Evolutionary conservation across 2,888 invertebrate species (phyloP).

Genomic region (Agriotes lineatus): DNA sequence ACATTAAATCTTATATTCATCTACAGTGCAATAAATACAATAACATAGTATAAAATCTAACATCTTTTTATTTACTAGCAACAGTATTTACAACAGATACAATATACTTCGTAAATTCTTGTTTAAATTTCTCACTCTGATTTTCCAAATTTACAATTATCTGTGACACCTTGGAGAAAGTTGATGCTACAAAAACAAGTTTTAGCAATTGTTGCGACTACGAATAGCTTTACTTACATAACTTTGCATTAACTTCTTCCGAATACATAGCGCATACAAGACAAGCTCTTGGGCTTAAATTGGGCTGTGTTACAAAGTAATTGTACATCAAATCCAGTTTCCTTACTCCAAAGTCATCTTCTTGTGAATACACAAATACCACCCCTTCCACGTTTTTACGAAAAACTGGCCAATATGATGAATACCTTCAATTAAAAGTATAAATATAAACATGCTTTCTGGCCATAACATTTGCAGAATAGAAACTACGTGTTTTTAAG

Average conservation of each 20-base stretch:
- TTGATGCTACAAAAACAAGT: slow-evolving; percentile 45
- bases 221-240: slow-evolving; percentile 48
- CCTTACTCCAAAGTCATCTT: slow-evolving; percentile 50
- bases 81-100: slow-evolving; percentile 44
- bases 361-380: slow-evolving; percentile 53
- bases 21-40: no score
- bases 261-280: slow-evolving; percentile 51
- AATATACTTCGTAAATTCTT: slow-evolving; percentile 53
- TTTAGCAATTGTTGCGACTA: background rate
- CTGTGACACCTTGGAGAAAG: slow-evolving; percentile 55
- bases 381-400: slow-evolving; percentile 54
- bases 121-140: slow-evolving; percentile 53
- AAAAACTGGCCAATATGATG: slow-evolving; percentile 54
- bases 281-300: slow-evolving; percentile 52
- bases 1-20: no score
- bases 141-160: slow-evolving; percentile 53
- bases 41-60: no score
- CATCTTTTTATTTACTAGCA: slow-evolving; percentile 16
- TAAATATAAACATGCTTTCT: no score
- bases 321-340: slow-evolving; percentile 56
- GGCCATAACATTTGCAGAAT: no score
- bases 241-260: slow-evolving; percentile 46
- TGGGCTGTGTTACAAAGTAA: slow-evolving; percentile 54
- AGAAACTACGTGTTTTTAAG: no score
- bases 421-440: slow-evolving; percentile 52